Base-by-base conservation (phyloP, 2,113 vertebrate genomes). In the Sitta europaea region DNA sequence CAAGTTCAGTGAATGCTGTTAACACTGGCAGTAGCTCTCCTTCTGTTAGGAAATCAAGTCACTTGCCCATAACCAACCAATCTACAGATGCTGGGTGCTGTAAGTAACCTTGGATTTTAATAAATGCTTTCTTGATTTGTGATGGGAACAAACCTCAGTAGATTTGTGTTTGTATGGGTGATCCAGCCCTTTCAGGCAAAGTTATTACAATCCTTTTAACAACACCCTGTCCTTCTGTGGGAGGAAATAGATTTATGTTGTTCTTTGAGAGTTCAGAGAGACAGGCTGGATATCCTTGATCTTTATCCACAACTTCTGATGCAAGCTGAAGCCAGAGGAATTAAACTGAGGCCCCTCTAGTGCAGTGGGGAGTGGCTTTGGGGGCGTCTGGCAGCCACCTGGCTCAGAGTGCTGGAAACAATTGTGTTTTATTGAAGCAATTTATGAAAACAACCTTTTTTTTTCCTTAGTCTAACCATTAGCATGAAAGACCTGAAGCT, bases 101-200 rank as follows among this genome's bases (percentile, higher is more conserved):
- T 96, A 92, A 97, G 96, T 97, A 86, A 86, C 23, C 8, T 51
- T 66, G 74, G 9, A 27, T 85, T 88, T 88, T 67, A 78, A 82
- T 15, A 3, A 65, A 77, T 54, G 24, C 48, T 59, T 17, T 76
- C 63, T 53, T 81, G 25, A 31, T 94, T 90, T 59, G 4, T 43
- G 36, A 18, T 27, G 40, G 51, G 58, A 76, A 42, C 31, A 88
- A 68, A 50, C 20, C n/a, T 22, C 53, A 38, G 33, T 5, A 72
- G 70, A 12, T 76, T 80, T 76, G 31, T 65, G 54, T 62, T 53
- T 42, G 14, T 42, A 10, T n/a, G 53, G 24, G 10, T 43, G 57
- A 57, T 72, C 88, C 27, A 47, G 29, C 15, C 25, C 27, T 83
- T 87, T 75, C 62, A 78, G 43, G 12, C 6, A 29, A 53, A 59